A percentile compares a stretch with the other conserved stretches of the same genome.
These are phyloP conservation scores for Ianthella basta DNA, from an alignment of 37 sponge, comb jelly and placozoan genomes.

Conservation along the genomic window DNA sequence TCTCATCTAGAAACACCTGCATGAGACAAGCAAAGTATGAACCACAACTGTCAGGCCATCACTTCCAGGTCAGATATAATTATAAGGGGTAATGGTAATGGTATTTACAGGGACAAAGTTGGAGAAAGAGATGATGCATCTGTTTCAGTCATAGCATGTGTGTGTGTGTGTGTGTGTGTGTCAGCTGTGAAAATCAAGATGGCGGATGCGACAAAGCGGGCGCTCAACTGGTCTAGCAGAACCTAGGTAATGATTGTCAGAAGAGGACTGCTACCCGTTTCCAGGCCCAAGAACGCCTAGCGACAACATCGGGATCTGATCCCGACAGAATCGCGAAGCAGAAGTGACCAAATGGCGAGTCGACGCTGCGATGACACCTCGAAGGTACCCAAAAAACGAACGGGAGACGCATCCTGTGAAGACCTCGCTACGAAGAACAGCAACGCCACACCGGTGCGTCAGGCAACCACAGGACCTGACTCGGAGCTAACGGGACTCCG, in stretches of 20 bases:
- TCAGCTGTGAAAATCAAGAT: too few relatives aligned
- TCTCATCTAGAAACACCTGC: constrained; percentile 71
- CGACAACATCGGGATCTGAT: not conserved
- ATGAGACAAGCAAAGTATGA: too few relatives aligned
- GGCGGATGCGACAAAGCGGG: not conserved
- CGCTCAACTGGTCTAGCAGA: not conserved
- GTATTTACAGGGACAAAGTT: too few relatives aligned
- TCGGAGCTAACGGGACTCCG: constrained; percentile 8
- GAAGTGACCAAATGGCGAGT: not conserved
- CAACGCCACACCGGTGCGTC: not conserved
- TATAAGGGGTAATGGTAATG: too few relatives aligned
- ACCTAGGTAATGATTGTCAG: not conserved
- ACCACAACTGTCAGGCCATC: too few relatives aligned
- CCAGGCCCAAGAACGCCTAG: not conserved
- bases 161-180: too few relatives aligned
- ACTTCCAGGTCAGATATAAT: too few relatives aligned
- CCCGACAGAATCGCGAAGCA: not conserved
- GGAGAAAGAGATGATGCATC: too few relatives aligned
- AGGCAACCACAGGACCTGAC: constrained; percentile 6
- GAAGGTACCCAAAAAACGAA: not conserved
- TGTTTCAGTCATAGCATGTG: too few relatives aligned
- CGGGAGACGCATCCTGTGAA: not conserved
- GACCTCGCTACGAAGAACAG: not conserved
- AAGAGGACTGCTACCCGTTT: too few relatives aligned
- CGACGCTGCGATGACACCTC: not conserved